Conservation (phyloP, 2,888 invertebrate species). For the Eilema griseolum region DNA sequence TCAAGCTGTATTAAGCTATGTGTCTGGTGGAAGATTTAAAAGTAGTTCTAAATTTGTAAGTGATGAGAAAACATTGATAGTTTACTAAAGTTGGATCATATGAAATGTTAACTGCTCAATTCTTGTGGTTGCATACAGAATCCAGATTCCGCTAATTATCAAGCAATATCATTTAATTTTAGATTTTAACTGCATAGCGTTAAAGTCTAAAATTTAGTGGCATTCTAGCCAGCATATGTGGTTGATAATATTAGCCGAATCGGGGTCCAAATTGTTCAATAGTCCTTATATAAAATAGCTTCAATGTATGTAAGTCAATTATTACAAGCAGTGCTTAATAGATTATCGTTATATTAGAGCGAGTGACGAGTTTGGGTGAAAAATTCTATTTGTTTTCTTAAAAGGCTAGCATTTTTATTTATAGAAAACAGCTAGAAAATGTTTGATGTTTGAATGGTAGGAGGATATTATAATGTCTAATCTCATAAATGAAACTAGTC, state of each 20-base stretch:
- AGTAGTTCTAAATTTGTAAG: not conserved
- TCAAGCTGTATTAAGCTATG: too few relatives aligned
- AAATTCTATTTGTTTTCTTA: conserved; percentile 14
- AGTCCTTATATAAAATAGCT: conserved; percentile 5
- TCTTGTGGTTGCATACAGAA: conserved; percentile 3
- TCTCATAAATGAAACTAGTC: not conserved
- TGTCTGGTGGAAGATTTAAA: not conserved
- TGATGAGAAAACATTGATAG: not conserved
- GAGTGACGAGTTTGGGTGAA: conserved; percentile 23
- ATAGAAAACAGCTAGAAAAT: conserved; percentile 22
- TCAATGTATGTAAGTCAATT: conserved; percentile 36
- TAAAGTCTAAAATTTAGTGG: too few relatives aligned
- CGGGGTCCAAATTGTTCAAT: not conserved
- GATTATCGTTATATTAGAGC: conserved; percentile 16
- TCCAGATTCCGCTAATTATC: too few relatives aligned
- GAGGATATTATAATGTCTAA: conserved; percentile 9
- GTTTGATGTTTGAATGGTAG: conserved; percentile 14
- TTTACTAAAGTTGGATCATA: not conserved
- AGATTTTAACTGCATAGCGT: too few relatives aligned
- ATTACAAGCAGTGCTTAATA: conserved; percentile 29
- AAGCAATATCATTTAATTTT: too few relatives aligned
- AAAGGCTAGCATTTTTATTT: conserved; percentile 22
- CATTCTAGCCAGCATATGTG: too few relatives aligned
- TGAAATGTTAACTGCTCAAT: conserved; percentile 11
- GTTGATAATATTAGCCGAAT: too few relatives aligned